Percentiles rank a stretch among this genome's conserved stretches.
Evolutionary conservation across 2,888 invertebrate species (phyloP).

Genomic region (Diadegma fenestrale): DNA sequence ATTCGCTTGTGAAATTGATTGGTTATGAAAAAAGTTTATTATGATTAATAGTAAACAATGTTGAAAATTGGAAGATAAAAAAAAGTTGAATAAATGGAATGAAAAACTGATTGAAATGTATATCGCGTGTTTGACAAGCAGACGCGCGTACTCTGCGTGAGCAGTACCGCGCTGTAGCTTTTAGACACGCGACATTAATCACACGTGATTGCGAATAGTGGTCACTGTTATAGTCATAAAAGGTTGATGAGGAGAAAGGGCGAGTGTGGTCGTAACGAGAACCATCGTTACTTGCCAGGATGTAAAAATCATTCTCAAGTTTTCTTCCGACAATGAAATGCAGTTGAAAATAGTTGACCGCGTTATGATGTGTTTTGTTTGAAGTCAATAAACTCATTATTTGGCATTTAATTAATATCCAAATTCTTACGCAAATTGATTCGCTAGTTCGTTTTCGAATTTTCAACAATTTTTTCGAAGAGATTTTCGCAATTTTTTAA

Average conservation of each 20-base stretch:
- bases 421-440: too few relatives aligned
- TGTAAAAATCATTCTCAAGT: slow-evolving; percentile 32
- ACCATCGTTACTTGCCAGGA: slow-evolving; percentile 1
- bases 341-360: not conserved
- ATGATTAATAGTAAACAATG: not conserved
- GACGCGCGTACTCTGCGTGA: not conserved
- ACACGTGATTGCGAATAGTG: slow-evolving; percentile 15
- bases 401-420: not conserved
- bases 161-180: not conserved
- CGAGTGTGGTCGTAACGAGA: slow-evolving; percentile 16
- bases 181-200: slow-evolving; percentile 1
- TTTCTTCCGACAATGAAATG: slow-evolving; percentile 24
- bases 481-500: too few relatives aligned
- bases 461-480: not conserved
- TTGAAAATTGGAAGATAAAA: too few relatives aligned
- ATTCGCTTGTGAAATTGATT: too few relatives aligned
- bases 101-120: slow-evolving; percentile 3
- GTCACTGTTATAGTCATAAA: slow-evolving; percentile 18
- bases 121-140: not conserved
- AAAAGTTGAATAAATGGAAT: not conserved
- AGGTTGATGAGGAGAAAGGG: slow-evolving; percentile 10
- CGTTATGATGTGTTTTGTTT: too few relatives aligned
- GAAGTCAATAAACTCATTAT: not conserved
- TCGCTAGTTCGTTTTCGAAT: not conserved
- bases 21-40: not conserved